Base-by-base conservation (phyloP, 2,888 invertebrate genomes). In the Chalcis sispes region DNA sequence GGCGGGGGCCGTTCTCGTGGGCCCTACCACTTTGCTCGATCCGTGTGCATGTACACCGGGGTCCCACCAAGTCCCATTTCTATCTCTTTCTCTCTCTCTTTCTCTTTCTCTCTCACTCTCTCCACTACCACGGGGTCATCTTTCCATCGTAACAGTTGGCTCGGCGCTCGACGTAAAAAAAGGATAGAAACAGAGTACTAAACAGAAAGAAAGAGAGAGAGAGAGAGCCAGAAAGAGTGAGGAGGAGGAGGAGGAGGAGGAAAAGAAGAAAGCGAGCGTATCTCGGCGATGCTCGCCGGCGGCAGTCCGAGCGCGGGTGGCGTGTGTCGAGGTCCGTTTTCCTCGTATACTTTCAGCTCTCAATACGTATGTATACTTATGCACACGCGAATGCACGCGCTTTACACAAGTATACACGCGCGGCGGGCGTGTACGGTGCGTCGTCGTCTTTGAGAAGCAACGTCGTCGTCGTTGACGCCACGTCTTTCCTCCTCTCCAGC, bases 391-490 rank as follows among this genome's bases (percentile, higher is more conserved):
- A 13, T 1, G n/a, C n/a, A 32, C 13, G 10, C 10, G 13, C 36
- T n/a, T n/a, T n/a, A n/a, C n/a, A n/a, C n/a, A n/a, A n/a, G n/a
- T n/a, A n/a, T n/a, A n/a, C 61, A 25, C 42, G 23, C 40, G 42
- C 61, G 42, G n/a, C n/a, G n/a, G n/a, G n/a, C n/a, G n/a, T n/a
- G n/a, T n/a, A 13, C 7, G n/a, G 23, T 64, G 40, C 40, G 25
- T 32, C 65, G 65, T 74, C 64, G 58, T 75, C 72, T 52, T 62
- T 48, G n/a, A n/a, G n/a, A n/a, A n/a, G n/a, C n/a, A n/a, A n/a
- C n/a, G n/a, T n/a, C n/a, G n/a, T n/a, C 80, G 77, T 79, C 78
- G 79, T n/a, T 32, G 20, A 42, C 59, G n/a, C 79, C 81, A 75
- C 79, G 79, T 80, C 81, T 77, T n/a, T 75, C 77, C 70, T 66